Conservation (phyloP, 2,797 vertebrate species). For the Manis pentadactyla region DNA sequence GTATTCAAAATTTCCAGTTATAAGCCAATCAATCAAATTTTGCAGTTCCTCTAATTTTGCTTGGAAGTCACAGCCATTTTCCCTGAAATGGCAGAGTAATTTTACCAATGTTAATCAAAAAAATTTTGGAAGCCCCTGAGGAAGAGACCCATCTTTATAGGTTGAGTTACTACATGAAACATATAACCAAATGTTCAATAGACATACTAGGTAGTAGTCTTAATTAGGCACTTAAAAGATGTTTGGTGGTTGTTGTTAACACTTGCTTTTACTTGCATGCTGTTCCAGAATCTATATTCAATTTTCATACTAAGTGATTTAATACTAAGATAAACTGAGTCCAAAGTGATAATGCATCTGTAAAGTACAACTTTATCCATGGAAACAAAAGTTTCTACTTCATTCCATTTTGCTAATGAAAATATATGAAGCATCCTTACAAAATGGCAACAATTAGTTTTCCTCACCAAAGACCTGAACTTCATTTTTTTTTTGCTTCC, state of each 20-base stretch:
- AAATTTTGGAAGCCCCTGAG: not conserved
- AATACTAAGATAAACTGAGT: slow-evolving; percentile 55
- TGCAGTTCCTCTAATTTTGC: not conserved
- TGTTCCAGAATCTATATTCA: not conserved
- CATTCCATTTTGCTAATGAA: not conserved
- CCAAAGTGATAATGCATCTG: not conserved
- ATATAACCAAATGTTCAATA: not conserved
- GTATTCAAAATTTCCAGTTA: not conserved
- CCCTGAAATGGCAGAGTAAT: not conserved
- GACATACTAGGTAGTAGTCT: not conserved
- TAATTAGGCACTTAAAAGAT: slow-evolving; percentile 61
- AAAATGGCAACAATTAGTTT: not conserved
- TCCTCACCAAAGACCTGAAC: slow-evolving; percentile 38
- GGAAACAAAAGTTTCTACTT: not conserved
- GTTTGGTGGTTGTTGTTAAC: slow-evolving; percentile 31
- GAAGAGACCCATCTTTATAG: slow-evolving; percentile 43
- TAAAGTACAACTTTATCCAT: slow-evolving; percentile 38
- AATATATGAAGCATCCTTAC: not conserved
- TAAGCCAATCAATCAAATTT: not conserved
- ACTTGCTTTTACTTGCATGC: slow-evolving; percentile 56
- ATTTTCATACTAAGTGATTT: slow-evolving; percentile 12
- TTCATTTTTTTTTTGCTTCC: slow-evolving; percentile 42
- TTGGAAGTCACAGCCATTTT: not conserved
- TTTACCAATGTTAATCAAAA: slow-evolving; percentile 17
- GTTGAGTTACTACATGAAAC: not conserved